These are phyloP conservation scores for Acrocephalus scirpaceus DNA, from an alignment of 2,797 vertebrate species.

Conservation along the genomic window DNA sequence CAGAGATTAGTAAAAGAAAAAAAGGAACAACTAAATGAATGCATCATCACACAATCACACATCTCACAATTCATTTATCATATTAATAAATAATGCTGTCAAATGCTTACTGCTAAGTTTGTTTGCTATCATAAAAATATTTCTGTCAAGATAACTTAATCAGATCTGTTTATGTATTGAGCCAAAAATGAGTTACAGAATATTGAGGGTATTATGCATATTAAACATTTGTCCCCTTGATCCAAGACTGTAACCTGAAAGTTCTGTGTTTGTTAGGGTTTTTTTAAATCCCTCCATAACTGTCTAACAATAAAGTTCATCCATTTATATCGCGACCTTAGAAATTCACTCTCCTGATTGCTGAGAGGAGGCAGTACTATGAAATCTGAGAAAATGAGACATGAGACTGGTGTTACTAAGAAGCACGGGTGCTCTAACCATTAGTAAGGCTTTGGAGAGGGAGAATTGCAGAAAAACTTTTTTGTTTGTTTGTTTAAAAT, in stretches of 20 bases:
- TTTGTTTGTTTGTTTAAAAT: neutral
- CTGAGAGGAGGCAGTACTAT: neutral
- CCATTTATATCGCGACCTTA: neutral
- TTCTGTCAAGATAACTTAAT: conserved; percentile 76
- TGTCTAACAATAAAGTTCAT: neutral
- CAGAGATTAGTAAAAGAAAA: conserved; percentile 92
- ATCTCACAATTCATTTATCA: conserved; percentile 95
- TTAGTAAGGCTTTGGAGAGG: neutral
- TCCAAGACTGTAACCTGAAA: neutral
- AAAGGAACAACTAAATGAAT: conserved; percentile 88
- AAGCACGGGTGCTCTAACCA: neutral
- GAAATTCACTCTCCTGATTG: neutral
- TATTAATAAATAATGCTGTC: conserved; percentile 95
- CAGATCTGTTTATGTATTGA: conserved; percentile 61
- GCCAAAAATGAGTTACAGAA: conserved; percentile 24
- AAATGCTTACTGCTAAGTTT: conserved; percentile 86
- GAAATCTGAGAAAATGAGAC: neutral
- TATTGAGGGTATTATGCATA: neutral
- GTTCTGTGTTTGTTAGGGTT: accelerated
- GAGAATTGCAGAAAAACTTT: neutral
- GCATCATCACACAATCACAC: conserved; percentile 91
- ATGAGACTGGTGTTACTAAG: neutral
- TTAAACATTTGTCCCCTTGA: neutral
- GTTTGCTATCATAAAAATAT: conserved; percentile 72
- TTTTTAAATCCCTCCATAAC: neutral